Conservation (phyloP, 2,797 vertebrate species). For the Rhadinocentrus ornatus region DNA sequence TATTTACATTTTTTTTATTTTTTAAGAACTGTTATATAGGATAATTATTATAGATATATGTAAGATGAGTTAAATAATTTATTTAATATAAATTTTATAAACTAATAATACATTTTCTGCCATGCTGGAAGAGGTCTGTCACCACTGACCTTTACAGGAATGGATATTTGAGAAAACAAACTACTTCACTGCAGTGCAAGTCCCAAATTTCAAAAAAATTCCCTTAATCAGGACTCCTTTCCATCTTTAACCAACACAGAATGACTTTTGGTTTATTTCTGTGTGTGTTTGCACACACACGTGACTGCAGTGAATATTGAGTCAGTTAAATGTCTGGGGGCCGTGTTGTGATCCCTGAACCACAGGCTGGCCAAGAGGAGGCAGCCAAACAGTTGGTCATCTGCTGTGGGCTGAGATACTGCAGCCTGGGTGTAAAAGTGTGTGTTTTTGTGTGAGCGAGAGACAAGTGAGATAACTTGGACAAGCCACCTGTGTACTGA, state of each 20-base stretch:
- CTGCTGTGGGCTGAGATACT: slow-evolving; percentile 67
- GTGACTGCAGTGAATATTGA: slow-evolving; percentile 55
- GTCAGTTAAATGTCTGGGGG: slow-evolving; percentile 71
- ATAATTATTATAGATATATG: neutral
- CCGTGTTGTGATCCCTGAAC: slow-evolving; percentile 71
- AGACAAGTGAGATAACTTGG: slow-evolving; percentile 57
- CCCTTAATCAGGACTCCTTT: slow-evolving; percentile 31
- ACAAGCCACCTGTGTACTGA: slow-evolving; percentile 59
- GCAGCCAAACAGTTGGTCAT: slow-evolving; percentile 72
- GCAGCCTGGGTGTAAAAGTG: slow-evolving; percentile 62
- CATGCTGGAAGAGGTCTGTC: slow-evolving; percentile 6
- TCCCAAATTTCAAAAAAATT: slow-evolving; percentile 33
- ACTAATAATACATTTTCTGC: slow-evolving; percentile 14
- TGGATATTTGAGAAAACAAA: slow-evolving; percentile 33
- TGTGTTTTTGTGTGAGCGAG: slow-evolving; percentile 40
- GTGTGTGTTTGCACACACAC: slow-evolving; percentile 14
- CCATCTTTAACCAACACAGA: slow-evolving; percentile 1
- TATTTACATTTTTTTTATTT: neutral
- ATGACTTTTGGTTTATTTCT: slow-evolving; percentile 16
- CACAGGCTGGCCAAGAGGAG: slow-evolving; percentile 60
- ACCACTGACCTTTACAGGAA: slow-evolving; percentile 14
- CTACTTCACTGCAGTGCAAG: slow-evolving; percentile 24
- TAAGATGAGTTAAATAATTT: neutral
- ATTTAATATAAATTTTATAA: slow-evolving; percentile 17
- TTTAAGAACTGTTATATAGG: neutral